A percentile compares a stretch with the other conserved stretches of the same genome.
Conservation (phyloP, 1,140 invertebrate genomes). For the Augochlora pura region DNA sequence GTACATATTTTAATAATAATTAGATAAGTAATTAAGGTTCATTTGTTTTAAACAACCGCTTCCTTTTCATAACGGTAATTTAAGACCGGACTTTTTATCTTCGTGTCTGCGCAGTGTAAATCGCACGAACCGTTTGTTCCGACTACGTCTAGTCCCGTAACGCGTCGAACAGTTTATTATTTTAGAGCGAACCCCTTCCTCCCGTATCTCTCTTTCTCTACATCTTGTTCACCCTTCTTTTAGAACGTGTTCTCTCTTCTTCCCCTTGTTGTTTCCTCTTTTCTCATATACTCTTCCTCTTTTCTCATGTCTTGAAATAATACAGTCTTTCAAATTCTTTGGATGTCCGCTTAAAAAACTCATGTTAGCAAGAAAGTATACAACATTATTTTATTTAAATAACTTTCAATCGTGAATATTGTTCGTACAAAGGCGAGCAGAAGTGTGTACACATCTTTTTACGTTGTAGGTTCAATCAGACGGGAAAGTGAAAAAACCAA, state of each 20-base stretch:
- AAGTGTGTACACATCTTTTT: too few relatives aligned
- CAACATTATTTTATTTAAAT: not conserved
- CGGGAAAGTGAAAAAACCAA: too few relatives aligned
- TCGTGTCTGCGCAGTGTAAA: conserved; percentile 26
- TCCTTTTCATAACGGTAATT: conserved; percentile 3
- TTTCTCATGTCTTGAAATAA: conserved; percentile 57
- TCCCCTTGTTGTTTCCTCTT: conserved; percentile 13
- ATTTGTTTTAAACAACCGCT: not conserved
- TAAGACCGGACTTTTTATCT: conserved; percentile 11
- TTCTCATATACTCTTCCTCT: conserved; percentile 15
- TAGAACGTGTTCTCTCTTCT: not conserved
- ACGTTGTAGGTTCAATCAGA: too few relatives aligned
- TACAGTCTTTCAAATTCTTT: conserved; percentile 44
- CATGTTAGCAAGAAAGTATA: not conserved
- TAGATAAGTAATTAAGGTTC: not conserved
- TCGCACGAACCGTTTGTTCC: conserved; percentile 23
- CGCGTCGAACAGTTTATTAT: conserved; percentile 68
- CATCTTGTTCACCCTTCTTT: conserved; percentile 37
- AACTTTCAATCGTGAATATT: too few relatives aligned
- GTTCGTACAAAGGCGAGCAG: too few relatives aligned
- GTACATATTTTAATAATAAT: too few relatives aligned
- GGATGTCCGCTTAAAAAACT: conserved; percentile 39
- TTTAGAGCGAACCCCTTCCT: conserved; percentile 66
- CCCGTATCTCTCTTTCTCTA: conserved; percentile 21
- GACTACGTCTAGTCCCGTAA: conserved; percentile 46